Conservation (phyloP, 2,888 invertebrate species). For the Cephus nigrinus region DNA sequence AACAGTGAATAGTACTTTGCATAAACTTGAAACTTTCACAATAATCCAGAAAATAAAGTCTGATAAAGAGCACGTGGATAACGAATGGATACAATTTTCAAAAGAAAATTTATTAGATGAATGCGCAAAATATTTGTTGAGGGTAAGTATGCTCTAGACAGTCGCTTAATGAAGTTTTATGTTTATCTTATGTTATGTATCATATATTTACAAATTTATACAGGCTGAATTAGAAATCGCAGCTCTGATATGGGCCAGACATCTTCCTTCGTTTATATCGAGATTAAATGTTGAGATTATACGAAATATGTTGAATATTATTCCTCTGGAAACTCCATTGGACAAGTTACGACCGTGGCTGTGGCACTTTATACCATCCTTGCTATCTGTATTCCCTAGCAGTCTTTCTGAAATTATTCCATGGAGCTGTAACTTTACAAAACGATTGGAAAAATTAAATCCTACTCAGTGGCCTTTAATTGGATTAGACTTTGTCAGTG, state of each 20-base stretch:
- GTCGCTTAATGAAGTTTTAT: not conserved
- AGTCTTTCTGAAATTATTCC: slow-evolving; percentile 46
- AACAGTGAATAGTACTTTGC: slow-evolving; percentile 42
- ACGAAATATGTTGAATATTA: slow-evolving; percentile 41
- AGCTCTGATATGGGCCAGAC: slow-evolving; percentile 60
- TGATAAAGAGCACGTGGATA: slow-evolving; percentile 38
- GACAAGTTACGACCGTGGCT: slow-evolving; percentile 53
- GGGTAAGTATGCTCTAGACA: slow-evolving; percentile 49
- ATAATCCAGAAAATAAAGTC: slow-evolving; percentile 43
- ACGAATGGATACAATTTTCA: slow-evolving; percentile 66
- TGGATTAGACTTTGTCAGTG: slow-evolving; percentile 60
- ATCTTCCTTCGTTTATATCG: slow-evolving; percentile 47
- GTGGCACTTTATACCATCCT: slow-evolving; percentile 54
- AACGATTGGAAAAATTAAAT: slow-evolving; percentile 46
- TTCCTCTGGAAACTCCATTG: slow-evolving; percentile 42
- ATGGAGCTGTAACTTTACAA: slow-evolving; percentile 51
- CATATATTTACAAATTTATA: not conserved
- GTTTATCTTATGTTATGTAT: not conserved
- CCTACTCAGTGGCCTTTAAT: slow-evolving; percentile 48
- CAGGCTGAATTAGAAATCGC: slow-evolving; percentile 55
- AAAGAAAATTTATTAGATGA: slow-evolving; percentile 62
- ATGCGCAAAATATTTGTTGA: slow-evolving; percentile 58
- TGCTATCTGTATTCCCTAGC: slow-evolving; percentile 48
- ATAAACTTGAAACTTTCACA: slow-evolving; percentile 65
- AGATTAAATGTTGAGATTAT: slow-evolving; percentile 42